Conservation (phyloP, 2,888 invertebrate species). For the Eupsilia transversa region DNA sequence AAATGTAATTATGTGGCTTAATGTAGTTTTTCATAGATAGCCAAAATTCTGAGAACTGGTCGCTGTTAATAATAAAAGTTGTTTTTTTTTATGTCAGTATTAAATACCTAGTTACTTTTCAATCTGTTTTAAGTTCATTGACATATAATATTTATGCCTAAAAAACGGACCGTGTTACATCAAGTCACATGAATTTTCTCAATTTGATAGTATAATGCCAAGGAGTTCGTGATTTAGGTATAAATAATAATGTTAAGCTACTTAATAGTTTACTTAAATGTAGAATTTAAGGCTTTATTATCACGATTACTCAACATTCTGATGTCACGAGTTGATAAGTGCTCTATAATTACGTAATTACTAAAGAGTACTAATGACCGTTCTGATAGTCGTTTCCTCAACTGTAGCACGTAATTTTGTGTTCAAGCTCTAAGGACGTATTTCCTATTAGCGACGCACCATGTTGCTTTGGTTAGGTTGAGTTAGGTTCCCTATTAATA, state of each 20-base stretch:
- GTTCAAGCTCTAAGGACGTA: slow-evolving; percentile 25
- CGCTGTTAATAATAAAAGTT: slow-evolving; percentile 32
- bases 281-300: slow-evolving; percentile 34
- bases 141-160: slow-evolving; percentile 72
- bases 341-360: slow-evolving; percentile 40
- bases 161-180: slow-evolving; percentile 71
- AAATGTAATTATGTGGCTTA: slow-evolving; percentile 60
- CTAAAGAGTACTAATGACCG: slow-evolving; percentile 27
- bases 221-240: slow-evolving; percentile 46
- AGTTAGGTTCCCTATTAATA: too few species aligned
- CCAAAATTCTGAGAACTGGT: slow-evolving; percentile 47
- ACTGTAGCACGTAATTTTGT: slow-evolving; percentile 46
- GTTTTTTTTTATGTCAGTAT: slow-evolving; percentile 56
- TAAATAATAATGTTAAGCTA: slow-evolving; percentile 33
- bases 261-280: slow-evolving; percentile 43
- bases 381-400: slow-evolving; percentile 48
- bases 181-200: slow-evolving; percentile 74
- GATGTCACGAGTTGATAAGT: slow-evolving; percentile 53
- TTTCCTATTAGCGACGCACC: slow-evolving; percentile 25
- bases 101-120: slow-evolving; percentile 30
- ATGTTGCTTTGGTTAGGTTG: slow-evolving; percentile 8
- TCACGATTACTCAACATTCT: slow-evolving; percentile 35
- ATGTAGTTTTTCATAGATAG: slow-evolving; percentile 54
- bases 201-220: slow-evolving; percentile 78
- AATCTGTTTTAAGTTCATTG: slow-evolving; percentile 76